Evolutionary conservation across 2,113 vertebrate species (phyloP).

Genomic region (Ellobius talpinus): DNA sequence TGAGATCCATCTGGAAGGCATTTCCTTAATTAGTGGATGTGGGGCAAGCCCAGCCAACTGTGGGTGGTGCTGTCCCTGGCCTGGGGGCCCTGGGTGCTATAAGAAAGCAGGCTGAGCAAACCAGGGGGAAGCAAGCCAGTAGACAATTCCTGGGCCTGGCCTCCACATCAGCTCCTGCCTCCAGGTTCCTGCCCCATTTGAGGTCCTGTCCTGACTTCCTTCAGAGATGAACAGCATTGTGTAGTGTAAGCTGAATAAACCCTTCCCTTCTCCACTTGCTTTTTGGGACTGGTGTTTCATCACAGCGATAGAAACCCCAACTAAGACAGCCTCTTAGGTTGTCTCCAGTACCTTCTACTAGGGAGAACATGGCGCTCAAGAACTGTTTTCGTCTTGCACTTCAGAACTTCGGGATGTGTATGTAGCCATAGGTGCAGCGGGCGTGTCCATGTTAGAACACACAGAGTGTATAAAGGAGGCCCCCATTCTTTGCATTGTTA

Average conservation of each 20-base stretch:
- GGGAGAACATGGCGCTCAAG: neutral
- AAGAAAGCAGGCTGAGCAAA: too few species aligned
- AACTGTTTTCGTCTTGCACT: neutral
- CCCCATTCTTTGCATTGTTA: neutral
- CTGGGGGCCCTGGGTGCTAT: too few species aligned
- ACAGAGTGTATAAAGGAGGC: neutral
- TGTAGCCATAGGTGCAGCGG: neutral
- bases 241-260: neutral
- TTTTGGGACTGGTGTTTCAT: neutral
- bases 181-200: neutral
- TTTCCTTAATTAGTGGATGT: too few species aligned
- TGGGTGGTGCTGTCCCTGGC: too few species aligned
- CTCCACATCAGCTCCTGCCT: neutral
- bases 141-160: neutral
- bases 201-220: neutral
- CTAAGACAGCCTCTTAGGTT: neutral
- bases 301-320: neutral
- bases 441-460: neutral
- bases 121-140: too few species aligned
- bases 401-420: neutral
- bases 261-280: too few species aligned
- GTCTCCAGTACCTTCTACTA: neutral
- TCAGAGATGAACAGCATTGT: neutral
- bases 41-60: too few species aligned
- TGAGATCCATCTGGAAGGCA: too few species aligned